phyloP scores from a whole-genome alignment of 2,797 vertebrate species.

The Premnoplex brunnescens region DNA sequence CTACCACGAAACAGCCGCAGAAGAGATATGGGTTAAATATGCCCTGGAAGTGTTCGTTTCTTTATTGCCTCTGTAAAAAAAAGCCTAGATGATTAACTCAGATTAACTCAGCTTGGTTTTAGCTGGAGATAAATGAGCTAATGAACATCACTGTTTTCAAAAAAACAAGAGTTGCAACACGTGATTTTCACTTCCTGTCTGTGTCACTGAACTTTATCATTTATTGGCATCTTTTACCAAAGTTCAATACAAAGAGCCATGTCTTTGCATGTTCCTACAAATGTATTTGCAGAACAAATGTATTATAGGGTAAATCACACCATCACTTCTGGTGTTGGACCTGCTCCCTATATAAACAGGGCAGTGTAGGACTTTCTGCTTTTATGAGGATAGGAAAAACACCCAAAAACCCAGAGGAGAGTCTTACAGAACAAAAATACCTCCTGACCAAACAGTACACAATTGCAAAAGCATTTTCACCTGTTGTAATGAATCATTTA shows the following conservation, averaged over 20 bases:
- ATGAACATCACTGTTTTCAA: not conserved
- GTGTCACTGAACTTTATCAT: conserved; percentile 11
- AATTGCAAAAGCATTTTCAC: conserved; percentile 46
- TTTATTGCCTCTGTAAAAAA: not conserved
- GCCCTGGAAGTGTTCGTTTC: not conserved
- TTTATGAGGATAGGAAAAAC: not conserved
- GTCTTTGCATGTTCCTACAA: not conserved
- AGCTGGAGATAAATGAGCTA: not conserved
- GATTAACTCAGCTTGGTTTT: not conserved
- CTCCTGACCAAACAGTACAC: not conserved
- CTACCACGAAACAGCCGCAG: not conserved
- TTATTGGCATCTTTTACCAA: not conserved
- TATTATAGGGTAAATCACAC: not conserved
- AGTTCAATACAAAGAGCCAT: not conserved
- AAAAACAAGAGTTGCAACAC: not conserved
- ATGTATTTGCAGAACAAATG: not conserved
- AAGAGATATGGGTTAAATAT: not conserved
- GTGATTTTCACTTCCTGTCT: not conserved
- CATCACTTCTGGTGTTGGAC: not conserved
- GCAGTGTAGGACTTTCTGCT: not conserved
- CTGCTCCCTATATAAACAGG: not conserved
- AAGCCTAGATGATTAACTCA: not conserved
- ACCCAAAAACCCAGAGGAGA: not conserved
- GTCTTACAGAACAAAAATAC: not conserved
- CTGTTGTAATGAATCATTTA: conserved; percentile 49